Percentiles rank a stretch among this genome's conserved stretches.
phyloP scores from a whole-genome alignment of 2,113 vertebrate species.

The Crocuta crocuta region DNA sequence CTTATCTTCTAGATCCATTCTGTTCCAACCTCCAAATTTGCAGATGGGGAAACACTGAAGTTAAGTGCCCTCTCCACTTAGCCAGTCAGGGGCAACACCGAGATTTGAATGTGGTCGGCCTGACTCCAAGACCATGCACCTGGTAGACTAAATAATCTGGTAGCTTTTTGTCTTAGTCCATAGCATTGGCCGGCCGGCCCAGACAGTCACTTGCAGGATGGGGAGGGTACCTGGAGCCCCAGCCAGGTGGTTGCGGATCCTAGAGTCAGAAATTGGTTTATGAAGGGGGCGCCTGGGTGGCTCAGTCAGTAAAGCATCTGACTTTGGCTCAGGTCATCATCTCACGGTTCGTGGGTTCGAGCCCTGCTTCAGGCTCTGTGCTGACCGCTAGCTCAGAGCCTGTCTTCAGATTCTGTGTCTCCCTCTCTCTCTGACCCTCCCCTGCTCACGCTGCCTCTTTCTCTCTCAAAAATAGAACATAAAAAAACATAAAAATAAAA shows the following conservation, averaged over 20 bases:
- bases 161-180: not conserved
- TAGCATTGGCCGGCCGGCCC: not conserved
- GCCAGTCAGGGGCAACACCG: not conserved
- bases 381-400: too few relatives aligned
- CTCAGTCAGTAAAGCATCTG: too few relatives aligned
- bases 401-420: too few relatives aligned
- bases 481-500: not conserved
- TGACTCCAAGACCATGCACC: not conserved
- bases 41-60: not conserved
- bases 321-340: too few relatives aligned
- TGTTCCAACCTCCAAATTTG: not conserved
- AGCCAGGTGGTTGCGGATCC: not conserved
- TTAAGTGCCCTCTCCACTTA: not conserved
- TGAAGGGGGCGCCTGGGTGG: not conserved
- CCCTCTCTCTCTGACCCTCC: too few relatives aligned
- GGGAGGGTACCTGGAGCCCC: not conserved
- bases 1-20: not conserved
- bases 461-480: too few relatives aligned
- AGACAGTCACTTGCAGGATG: not conserved
- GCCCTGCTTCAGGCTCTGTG: too few relatives aligned
- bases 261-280: not conserved
- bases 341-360: too few relatives aligned
- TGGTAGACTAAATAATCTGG: not conserved
- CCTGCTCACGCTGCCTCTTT: too few relatives aligned
- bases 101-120: not conserved